Evolutionary conservation across 2,113 vertebrate genomes (phyloP), one percentile per base, ranked within the genome.

Genomic region (Pitta sordida): DNA sequence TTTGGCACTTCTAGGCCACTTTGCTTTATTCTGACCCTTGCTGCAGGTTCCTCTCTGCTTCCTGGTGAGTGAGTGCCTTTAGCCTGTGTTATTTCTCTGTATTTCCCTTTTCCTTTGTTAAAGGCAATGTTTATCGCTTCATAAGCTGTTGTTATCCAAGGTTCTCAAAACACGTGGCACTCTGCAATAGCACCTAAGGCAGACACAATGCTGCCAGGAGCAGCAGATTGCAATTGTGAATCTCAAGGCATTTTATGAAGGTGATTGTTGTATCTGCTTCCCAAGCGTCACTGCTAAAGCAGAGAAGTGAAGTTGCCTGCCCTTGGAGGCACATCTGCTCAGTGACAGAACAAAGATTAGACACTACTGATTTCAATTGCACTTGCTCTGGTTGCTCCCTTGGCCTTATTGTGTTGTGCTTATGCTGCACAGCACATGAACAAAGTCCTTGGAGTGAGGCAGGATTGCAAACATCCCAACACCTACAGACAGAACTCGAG

Each of bases 341-440:
- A n/a, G 86, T 20, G 43, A 19, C 26, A 49, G 79, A 88, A 6
- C 52, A 14, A 43, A 34, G n/a, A 27, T 46, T 17, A 1, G 14
- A 53, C 53, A 7, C 2, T 4, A 0, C 3, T 1, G 41, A 16
- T 49, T 71, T 37, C 52, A 5, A 11, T 5, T 75, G 68, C 24
- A 1, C 67, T 82, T 49, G 76, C 41, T 80, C 29, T 32, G 36
- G 84, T 94, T 76, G 68, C 48, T 65, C 58, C 68, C 21, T 44
- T 48, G 65, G 65, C 69, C 15, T 60, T 29, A 13, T 0, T 36
- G 51, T 15, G n/a, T 3, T 52, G 55, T 30, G 20, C 39, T 59
- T 4, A 1, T 20, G 32, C 39, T 29, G 1, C 0, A 0, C 3
- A 48, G 52, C 27, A 13, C 24, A 10, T 2, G 0, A n/a, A 6